Conservation (phyloP, 1,140 invertebrate species). For the Leptopilina clavipes region DNA sequence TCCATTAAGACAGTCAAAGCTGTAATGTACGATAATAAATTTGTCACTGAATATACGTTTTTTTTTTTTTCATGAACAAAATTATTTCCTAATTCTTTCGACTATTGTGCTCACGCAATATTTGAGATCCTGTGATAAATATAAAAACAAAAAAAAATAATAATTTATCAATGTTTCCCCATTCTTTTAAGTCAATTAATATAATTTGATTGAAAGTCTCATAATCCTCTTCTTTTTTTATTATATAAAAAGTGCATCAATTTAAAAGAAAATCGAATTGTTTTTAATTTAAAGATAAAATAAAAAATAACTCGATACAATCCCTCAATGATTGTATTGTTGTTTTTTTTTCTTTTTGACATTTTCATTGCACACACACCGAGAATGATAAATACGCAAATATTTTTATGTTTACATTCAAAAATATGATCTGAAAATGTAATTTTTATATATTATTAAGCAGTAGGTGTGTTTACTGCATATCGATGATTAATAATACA, state of each 20-base stretch:
- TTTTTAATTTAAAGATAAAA: not conserved
- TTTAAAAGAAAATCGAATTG: constrained; percentile 7
- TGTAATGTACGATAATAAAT: not conserved
- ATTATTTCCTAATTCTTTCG: not conserved
- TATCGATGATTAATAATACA: constrained; percentile 58
- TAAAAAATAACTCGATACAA: not conserved
- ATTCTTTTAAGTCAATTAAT: not conserved
- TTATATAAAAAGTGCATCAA: constrained; percentile 13
- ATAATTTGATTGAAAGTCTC: not conserved
- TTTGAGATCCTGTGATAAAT: constrained; percentile 22
- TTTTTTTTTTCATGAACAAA: not conserved
- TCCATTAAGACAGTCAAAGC: not conserved
- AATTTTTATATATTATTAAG: constrained; percentile 47
- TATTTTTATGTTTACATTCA: constrained; percentile 21
- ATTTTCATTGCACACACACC: not conserved
- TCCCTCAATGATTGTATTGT: not conserved
- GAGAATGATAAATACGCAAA: constrained; percentile 17
- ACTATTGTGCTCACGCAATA: not conserved
- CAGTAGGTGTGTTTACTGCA: constrained; percentile 64
- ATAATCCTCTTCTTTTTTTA: not conserved
- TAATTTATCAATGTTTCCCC: not conserved
- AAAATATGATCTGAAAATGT: constrained; percentile 30
- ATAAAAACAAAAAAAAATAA: not conserved
- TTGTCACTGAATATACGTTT: not conserved
- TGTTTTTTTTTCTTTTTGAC: not conserved